Percentiles rank a stretch among this genome's conserved stretches.
Evolutionary conservation across 1,140 invertebrate genomes (phyloP).

Genomic region (Hypothenemus hampei): DNA sequence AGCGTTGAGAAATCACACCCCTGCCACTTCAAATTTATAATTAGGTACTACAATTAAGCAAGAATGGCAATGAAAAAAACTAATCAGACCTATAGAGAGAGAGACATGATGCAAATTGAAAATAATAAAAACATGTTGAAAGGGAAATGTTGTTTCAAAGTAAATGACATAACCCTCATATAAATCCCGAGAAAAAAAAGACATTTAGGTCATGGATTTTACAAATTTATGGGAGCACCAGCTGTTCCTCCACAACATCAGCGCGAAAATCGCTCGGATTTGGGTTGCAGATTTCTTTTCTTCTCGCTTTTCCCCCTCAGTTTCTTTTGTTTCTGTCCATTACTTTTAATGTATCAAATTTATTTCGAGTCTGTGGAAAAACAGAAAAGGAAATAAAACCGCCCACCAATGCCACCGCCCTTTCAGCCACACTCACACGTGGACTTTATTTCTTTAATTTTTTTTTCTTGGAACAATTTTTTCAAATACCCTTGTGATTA

Average conservation of each 20-base stretch:
- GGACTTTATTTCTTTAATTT: not conserved
- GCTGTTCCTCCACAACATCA: constrained; percentile 18
- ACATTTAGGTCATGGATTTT: constrained; percentile 25
- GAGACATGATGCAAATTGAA: too few relatives aligned
- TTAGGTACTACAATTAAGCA: too few relatives aligned
- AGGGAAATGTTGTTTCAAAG: constrained; percentile 13
- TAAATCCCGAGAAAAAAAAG: constrained; percentile 1
- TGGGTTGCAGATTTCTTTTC: constrained; percentile 27
- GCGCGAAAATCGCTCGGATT: constrained; percentile 25
- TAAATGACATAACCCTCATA: constrained; percentile 16
- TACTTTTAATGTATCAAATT: constrained; percentile 24
- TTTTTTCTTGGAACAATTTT: not conserved
- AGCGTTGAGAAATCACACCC: too few relatives aligned
- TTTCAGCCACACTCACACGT: not conserved
- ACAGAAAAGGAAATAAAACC: not conserved
- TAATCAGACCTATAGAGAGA: too few relatives aligned
- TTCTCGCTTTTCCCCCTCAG: constrained; percentile 10
- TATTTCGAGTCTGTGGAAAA: constrained; percentile 5
- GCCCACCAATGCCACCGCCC: not conserved
- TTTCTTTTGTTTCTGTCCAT: constrained; percentile 17
- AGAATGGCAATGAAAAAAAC: too few relatives aligned
- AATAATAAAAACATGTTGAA: too few relatives aligned
- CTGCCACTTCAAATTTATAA: too few relatives aligned
- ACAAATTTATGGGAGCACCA: constrained; percentile 26
- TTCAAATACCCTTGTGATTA: constrained; percentile 2